Evolutionary conservation across 2,888 invertebrate species (phyloP), one percentile per base, ranked within the genome.

Genomic region (Thymelicus lineola): DNA sequence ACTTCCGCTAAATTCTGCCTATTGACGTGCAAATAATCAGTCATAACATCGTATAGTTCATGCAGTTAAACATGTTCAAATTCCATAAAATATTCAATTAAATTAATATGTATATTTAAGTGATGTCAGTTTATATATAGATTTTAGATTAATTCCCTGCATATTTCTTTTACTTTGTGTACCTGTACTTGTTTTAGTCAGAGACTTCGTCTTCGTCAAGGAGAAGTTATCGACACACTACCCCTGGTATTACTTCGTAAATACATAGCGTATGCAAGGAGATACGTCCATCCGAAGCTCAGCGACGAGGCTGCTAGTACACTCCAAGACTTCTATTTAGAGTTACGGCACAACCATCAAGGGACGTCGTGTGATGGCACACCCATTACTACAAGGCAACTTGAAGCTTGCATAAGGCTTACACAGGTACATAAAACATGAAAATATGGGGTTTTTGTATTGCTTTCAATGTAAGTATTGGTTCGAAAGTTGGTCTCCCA

Each of bases 221-320:
- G 95, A 5, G 96, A 97, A 81, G 87, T 90, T 0, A 86, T 96
- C 45, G 97, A 98, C 82, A 91, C 95, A 5, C 90, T 99, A 70
- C 97, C 98, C 0, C 94, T 96, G 63, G 94, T 95, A 65, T 87
- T 98, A 60, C 94, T 99, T 6, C 95, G 98, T 72, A 98, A 98
- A 90, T 99, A 98, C 82, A 97, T 99, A 65, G 97, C 97, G 0
- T 99, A 98, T 87, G 97, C 98, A 0, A 95, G 97, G 73, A 96
- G 97, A 85, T 98, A 97, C 87, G 97, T 98, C 0, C 96, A 97
- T 75, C 98, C 99, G 0, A 95, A 95, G 79, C 92, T 99, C 17
- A 96, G 96, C 46, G 84, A 88, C 0, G 96, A 96, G 66, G 98
- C 98, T 3, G 96, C 96, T 4, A 89, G 91, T 72, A 90, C 96